A percentile compares a stretch with the other conserved stretches of the same genome.
phyloP scores from a whole-genome alignment of 64 coral and sea anemone genomes.

The Actinia equina region DNA sequence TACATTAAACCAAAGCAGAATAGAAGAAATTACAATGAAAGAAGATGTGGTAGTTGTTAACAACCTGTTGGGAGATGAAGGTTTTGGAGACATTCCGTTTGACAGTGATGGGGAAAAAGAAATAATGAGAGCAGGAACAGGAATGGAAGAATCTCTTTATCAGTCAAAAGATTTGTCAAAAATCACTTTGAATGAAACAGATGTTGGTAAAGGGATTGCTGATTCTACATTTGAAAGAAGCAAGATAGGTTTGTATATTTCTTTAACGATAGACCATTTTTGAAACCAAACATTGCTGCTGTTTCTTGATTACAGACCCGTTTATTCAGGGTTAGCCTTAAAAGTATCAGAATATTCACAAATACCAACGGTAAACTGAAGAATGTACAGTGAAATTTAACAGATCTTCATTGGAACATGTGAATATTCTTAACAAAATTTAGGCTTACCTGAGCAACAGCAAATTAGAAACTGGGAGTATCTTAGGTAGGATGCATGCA shows the following conservation, averaged over 20 bases:
- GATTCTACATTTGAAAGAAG: constrained; percentile 68
- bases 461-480: no score
- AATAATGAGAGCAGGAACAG: constrained; percentile 59
- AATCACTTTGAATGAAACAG: constrained; percentile 69
- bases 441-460: no score
- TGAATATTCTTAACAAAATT: no score
- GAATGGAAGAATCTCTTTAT: constrained; percentile 76
- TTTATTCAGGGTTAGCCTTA: no score
- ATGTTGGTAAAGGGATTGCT: constrained; percentile 38
- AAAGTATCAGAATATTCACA: no score
- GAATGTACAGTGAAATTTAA: no score
- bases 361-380: no score
- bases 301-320: no score
- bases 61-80: constrained; percentile 87
- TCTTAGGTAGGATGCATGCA: no score
- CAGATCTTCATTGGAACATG: no score
- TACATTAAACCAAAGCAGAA: constrained; percentile 88
- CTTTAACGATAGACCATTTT: background rate
- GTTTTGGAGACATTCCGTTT: constrained; percentile 97
- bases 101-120: constrained; percentile 81
- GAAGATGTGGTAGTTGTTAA: constrained; percentile 82
- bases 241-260: constrained; percentile 64
- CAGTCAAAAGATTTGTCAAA: constrained; percentile 88
- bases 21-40: constrained; percentile 99
- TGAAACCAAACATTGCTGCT: no score